These are phyloP conservation scores for Geopemphigus sp. DNA, from an alignment of 1,140 invertebrate species.

Conservation along the genomic window DNA sequence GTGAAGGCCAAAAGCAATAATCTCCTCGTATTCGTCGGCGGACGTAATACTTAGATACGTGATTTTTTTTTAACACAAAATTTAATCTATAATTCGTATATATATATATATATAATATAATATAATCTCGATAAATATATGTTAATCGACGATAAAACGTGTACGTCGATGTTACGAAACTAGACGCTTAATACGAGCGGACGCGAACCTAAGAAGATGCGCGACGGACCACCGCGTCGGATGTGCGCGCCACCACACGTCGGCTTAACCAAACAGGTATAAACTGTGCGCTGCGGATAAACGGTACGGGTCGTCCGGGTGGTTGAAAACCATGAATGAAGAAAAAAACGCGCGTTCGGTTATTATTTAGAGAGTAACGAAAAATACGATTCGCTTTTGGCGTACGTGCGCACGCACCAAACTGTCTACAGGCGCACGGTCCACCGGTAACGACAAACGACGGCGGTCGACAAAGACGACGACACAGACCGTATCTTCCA, in stretches of 20 bases:
- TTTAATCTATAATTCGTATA: no score
- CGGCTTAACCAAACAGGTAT: conserved; percentile 8
- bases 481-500: conserved; percentile 34
- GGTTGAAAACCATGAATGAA: not conserved
- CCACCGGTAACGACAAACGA: conserved; percentile 34
- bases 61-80: no score
- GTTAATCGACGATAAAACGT: no score
- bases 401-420: not conserved
- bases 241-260: not conserved
- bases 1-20: no score
- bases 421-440: conserved; percentile 10
- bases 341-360: not conserved
- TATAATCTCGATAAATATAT: no score
- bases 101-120: no score
- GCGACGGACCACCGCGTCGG: conserved; percentile 4
- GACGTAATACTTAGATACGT: no score
- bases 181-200: no score
- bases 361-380: not conserved
- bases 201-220: no score
- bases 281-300: no score
- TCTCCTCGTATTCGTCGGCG: no score
- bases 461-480: not conserved
- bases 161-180: no score
- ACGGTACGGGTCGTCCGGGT: not conserved
- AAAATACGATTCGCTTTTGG: not conserved